These are phyloP conservation scores for Ursus arctos DNA, from an alignment of 2,113 vertebrate species.

Conservation along the genomic window DNA sequence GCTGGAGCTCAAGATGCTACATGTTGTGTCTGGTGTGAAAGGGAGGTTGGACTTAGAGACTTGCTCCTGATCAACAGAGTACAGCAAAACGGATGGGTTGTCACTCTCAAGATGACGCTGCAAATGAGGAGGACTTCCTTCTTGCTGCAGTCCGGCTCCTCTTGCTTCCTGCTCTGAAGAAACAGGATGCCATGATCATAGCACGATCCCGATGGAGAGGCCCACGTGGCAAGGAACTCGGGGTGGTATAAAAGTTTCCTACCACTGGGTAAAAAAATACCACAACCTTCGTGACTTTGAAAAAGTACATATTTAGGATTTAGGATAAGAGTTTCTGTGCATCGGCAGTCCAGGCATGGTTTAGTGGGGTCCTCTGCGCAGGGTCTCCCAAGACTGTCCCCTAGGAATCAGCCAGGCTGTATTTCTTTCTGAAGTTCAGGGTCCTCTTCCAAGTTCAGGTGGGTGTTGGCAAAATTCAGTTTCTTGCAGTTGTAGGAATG, in stretches of 20 bases:
- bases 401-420: neutral
- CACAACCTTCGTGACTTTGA: neutral
- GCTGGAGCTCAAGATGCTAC: neutral
- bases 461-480: neutral
- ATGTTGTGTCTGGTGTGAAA: neutral
- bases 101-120: neutral
- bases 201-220: neutral
- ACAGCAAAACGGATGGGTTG: neutral
- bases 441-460: neutral
- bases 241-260: neutral
- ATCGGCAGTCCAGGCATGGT: neutral
- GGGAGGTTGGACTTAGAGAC: neutral
- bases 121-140: neutral
- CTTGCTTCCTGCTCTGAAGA: neutral
- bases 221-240: neutral
- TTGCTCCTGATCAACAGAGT: neutral
- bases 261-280: neutral
- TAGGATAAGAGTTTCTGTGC: neutral
- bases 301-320: neutral
- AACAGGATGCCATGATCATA: neutral
- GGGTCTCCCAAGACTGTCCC: neutral
- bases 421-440: neutral
- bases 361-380: neutral
- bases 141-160: neutral
- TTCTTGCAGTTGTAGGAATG: neutral